These are phyloP conservation scores for Poliocrania exsul DNA, from an alignment of 2,797 vertebrate species.

Conservation along the genomic window DNA sequence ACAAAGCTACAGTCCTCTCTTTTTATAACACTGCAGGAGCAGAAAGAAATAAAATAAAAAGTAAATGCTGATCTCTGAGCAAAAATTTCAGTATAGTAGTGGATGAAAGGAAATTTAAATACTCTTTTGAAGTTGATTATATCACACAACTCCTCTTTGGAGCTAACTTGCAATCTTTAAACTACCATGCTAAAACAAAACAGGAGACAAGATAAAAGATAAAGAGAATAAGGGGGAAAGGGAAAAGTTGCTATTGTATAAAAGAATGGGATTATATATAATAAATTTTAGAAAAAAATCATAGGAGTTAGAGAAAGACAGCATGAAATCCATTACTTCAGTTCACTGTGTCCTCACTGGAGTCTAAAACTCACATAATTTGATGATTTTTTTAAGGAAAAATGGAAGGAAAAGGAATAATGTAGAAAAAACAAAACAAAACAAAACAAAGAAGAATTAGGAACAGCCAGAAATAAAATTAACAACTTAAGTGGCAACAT, in stretches of 20 bases:
- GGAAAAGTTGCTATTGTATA: background rate
- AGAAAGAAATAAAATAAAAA: background rate
- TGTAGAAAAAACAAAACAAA: background rate
- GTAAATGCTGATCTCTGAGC: background rate
- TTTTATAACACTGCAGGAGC: background rate
- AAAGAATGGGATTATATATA: background rate
- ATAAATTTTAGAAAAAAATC: background rate
- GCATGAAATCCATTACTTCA: background rate
- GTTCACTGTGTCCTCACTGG: background rate
- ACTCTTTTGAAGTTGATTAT: conserved; percentile 32
- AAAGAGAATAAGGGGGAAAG: background rate
- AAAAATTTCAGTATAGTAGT: conserved; percentile 8
- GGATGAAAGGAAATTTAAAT: conserved; percentile 27
- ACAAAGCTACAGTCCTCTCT: background rate
- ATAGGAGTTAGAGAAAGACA: background rate
- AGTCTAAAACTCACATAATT: background rate
- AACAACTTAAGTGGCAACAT: background rate
- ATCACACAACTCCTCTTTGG: conserved; percentile 34
- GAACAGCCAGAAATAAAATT: background rate
- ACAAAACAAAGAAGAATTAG: background rate
- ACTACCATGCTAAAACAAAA: background rate
- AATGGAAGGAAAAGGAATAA: background rate
- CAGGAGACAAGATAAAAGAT: conserved; percentile 6
- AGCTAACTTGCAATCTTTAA: conserved; percentile 41
- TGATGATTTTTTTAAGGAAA: background rate